A percentile compares a stretch with the other conserved stretches of the same genome.
Evolutionary conservation across 2,113 vertebrate genomes (phyloP).

Genomic region (Procavia capensis): DNA sequence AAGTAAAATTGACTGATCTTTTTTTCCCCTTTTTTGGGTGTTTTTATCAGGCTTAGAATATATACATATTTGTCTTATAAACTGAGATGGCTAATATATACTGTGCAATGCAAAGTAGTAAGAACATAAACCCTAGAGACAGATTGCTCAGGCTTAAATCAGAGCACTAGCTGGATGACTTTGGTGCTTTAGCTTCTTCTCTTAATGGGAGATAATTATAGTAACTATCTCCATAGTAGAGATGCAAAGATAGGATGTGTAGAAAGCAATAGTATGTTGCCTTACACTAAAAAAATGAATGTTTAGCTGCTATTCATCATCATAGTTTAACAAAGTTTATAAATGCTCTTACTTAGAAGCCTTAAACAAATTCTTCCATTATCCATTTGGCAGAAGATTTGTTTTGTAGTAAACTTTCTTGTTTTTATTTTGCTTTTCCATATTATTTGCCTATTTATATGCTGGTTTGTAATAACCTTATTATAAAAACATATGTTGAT

Average conservation of each 20-base stretch:
- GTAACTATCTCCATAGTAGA: not conserved
- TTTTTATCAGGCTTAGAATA: not conserved
- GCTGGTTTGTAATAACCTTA: not conserved
- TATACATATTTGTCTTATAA: not conserved
- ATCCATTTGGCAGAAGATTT: not conserved
- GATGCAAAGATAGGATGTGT: not conserved
- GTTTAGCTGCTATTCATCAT: not conserved
- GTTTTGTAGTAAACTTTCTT: not conserved
- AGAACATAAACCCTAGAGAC: not conserved
- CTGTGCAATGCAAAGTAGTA: not conserved
- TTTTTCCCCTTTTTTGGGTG: not conserved
- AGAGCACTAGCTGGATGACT: not conserved
- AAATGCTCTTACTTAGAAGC: not conserved
- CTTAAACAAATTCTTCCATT: not conserved
- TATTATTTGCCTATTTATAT: not conserved
- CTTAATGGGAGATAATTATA: not conserved
- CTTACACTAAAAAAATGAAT: not conserved
- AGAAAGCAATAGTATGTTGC: not conserved
- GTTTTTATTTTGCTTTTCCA: not conserved
- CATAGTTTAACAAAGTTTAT: not conserved
- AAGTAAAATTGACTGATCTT: not conserved
- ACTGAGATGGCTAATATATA: not conserved
- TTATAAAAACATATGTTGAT: not conserved
- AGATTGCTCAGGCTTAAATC: not conserved
- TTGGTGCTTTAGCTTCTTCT: not conserved